Percentiles rank a stretch among this genome's conserved stretches.
These are phyloP conservation scores for Pyrgilauda ruficollis DNA, from an alignment of 2,113 vertebrate genomes.

Conservation along the genomic window DNA sequence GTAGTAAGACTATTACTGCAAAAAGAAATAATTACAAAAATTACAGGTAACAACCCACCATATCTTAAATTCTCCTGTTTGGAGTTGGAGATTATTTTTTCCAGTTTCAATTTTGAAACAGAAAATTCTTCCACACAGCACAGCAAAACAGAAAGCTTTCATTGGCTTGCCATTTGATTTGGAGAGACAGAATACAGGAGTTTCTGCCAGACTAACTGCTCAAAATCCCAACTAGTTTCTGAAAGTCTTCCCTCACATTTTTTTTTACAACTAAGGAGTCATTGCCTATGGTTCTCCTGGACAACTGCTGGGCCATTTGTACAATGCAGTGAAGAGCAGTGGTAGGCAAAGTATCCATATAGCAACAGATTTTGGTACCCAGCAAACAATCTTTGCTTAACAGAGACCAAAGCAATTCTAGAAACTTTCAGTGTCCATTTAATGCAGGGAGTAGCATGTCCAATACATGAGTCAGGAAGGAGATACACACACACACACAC, in stretches of 20 bases:
- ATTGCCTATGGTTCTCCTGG: background rate
- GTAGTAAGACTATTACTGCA: background rate
- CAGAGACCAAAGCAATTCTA: background rate
- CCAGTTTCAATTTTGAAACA: background rate
- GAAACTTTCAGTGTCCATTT: background rate
- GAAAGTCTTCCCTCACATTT: background rate
- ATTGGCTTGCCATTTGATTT: background rate
- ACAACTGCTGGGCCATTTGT: background rate
- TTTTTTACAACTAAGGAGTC: background rate
- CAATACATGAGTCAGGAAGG: background rate
- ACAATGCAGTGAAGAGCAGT: accelerated
- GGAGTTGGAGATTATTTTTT: background rate
- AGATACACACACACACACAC: too few relatives aligned
- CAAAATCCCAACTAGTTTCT: background rate
- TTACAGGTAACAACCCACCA: accelerated
- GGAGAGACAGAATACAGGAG: background rate
- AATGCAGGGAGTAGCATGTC: background rate
- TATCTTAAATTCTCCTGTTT: background rate
- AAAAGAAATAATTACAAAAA: background rate
- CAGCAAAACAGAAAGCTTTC: background rate
- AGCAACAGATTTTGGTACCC: background rate
- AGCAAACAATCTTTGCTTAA: background rate
- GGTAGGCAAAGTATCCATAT: background rate
- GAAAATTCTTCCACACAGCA: background rate
- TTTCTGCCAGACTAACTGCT: background rate